These are phyloP conservation scores for Oryzias sinensis DNA, from an alignment of 2,797 vertebrate species.

Conservation along the genomic window DNA sequence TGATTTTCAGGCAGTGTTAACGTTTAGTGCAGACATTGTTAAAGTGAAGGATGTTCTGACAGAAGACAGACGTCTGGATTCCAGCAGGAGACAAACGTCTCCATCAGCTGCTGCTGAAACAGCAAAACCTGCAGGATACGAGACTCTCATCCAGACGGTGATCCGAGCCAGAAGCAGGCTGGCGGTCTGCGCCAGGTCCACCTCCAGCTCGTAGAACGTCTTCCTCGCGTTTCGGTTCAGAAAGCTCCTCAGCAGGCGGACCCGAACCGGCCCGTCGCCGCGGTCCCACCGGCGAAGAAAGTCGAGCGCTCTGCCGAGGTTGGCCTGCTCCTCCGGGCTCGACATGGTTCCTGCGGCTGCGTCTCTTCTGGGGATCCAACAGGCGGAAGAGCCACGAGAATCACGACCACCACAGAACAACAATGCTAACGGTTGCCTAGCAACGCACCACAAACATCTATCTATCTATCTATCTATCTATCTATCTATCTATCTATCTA, in stretches of 20 bases:
- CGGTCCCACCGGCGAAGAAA: constrained; percentile 86
- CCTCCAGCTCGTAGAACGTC: constrained; percentile 81
- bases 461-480: too few species aligned
- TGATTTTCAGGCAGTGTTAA: too few species aligned
- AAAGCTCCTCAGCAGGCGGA: constrained; percentile 78
- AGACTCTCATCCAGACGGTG: constrained; percentile 82
- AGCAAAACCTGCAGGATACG: constrained; percentile 21
- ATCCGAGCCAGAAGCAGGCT: constrained; percentile 85
- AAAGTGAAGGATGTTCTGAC: too few species aligned
- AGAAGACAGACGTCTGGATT: too few species aligned
- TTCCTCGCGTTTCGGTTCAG: constrained; percentile 75
- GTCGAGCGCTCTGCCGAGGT: constrained; percentile 69
- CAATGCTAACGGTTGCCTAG: too few species aligned
- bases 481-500: too few species aligned
- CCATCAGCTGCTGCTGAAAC: accelerated
- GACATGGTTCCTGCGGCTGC: constrained; percentile 24
- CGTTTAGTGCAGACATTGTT: too few species aligned
- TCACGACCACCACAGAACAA: too few species aligned
- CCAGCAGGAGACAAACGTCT: background rate
- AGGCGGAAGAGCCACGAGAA: too few species aligned
- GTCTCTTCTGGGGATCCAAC: background rate
- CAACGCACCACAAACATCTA: too few species aligned
- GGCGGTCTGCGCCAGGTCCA: constrained; percentile 81
- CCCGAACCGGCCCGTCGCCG: constrained; percentile 57
- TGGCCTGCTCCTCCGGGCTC: constrained; percentile 14